Conservation (phyloP, 2,113 vertebrate species). For the Xiphophorus hellerii region DNA sequence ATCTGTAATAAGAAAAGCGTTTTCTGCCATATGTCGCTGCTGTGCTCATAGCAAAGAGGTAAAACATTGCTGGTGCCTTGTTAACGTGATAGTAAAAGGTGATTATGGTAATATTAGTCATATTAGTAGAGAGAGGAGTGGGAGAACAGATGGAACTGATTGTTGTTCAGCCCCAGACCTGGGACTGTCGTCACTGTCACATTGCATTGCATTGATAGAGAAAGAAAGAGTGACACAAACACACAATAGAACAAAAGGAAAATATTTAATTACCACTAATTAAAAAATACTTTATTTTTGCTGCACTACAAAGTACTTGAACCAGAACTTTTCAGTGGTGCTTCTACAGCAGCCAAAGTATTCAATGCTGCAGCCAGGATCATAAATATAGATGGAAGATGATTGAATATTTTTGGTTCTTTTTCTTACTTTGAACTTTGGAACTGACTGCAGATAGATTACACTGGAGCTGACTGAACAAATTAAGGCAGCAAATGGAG, state of each 20-base stretch:
- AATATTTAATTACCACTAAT: constrained; percentile 2
- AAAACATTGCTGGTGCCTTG: constrained; percentile 27
- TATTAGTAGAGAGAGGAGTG: constrained; percentile 63
- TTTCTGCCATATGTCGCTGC: constrained; percentile 20
- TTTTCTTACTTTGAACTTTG: background rate
- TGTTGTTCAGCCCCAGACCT: constrained; percentile 73
- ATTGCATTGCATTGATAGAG: constrained; percentile 69
- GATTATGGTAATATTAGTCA: constrained; percentile 70
- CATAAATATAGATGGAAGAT: background rate
- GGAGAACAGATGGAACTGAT: constrained; percentile 19
- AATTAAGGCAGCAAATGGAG: background rate
- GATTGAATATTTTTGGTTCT: background rate
- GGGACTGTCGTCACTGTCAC: constrained; percentile 76
- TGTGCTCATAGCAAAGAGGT: constrained; percentile 38
- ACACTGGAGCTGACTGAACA: background rate
- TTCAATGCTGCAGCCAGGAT: background rate
- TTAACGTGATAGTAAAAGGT: constrained; percentile 51
- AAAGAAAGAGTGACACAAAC: constrained; percentile 58
- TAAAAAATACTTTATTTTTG: background rate
- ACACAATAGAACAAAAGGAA: constrained; percentile 26
- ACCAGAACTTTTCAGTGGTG: background rate
- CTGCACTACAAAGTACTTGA: background rate
- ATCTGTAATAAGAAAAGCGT: constrained; percentile 50
- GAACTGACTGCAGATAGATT: background rate
- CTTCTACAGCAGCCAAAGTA: background rate